Conservation (phyloP, 2,888 invertebrate species). For the Glyphotaelius pellucidus region DNA sequence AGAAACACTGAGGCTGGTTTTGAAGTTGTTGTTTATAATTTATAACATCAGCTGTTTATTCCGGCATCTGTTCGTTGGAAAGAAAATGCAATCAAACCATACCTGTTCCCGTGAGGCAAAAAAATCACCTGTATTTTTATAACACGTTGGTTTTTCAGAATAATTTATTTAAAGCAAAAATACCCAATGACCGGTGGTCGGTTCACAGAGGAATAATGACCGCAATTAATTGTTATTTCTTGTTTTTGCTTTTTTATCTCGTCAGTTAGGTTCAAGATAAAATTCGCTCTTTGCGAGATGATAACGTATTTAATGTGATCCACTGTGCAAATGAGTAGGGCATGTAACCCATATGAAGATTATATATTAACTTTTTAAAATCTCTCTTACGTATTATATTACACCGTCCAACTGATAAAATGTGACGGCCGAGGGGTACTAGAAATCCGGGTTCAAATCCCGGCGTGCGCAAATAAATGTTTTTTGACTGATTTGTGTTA, state of each 20-base stretch:
- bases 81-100: conserved; percentile 24
- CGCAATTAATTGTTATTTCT: not conserved
- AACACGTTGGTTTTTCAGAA: not conserved
- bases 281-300: not conserved
- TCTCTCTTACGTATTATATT: not conserved
- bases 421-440: too few relatives aligned
- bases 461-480: too few relatives aligned
- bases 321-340: not conserved
- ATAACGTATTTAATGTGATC: not conserved
- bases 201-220: not conserved
- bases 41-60: not conserved
- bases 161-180: not conserved
- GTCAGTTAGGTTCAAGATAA: not conserved
- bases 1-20: not conserved
- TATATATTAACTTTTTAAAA: not conserved
- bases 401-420: too few relatives aligned
- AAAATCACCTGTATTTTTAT: not conserved
- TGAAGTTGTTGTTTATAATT: not conserved
- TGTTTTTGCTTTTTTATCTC: conserved; percentile 4
- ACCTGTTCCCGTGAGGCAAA: conserved; percentile 17
- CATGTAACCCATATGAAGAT: not conserved
- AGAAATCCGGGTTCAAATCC: too few relatives aligned
- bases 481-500: too few relatives aligned
- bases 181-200: not conserved
- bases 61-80: conserved; percentile 10